A percentile compares a stretch with the other conserved stretches of the same genome.
Conservation (phyloP, 2,888 invertebrate species). For the Drosophila aldrichi region DNA sequence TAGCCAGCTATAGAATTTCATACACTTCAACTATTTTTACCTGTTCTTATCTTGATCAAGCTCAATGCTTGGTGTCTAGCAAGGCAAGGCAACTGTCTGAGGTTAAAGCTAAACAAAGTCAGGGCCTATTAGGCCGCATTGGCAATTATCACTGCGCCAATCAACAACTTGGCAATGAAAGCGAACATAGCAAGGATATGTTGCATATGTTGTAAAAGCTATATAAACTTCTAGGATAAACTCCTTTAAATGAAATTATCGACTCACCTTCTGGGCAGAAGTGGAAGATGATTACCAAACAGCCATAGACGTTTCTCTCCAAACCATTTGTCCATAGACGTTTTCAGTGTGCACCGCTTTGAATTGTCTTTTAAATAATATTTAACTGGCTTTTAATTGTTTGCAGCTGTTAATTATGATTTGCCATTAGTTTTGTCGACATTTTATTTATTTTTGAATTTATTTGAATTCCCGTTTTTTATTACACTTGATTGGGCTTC, state of each 20-base stretch:
- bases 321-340: constrained; percentile 95
- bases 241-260: neutral
- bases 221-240: neutral
- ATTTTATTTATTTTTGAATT: constrained; percentile 16
- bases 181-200: neutral
- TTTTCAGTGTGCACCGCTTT: constrained; percentile 15
- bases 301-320: constrained; percentile 96
- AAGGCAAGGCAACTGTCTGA: constrained; percentile 27
- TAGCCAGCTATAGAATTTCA: neutral
- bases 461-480: neutral
- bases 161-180: constrained; percentile 51
- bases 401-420: neutral
- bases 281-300: constrained; percentile 94
- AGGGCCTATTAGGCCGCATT: constrained; percentile 44
- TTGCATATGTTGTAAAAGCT: too few species aligned
- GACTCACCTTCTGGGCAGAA: constrained; percentile 92
- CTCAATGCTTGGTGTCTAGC: neutral
- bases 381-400: neutral
- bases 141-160: constrained; percentile 49
- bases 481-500: constrained; percentile 21
- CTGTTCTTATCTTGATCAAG: neutral
- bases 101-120: constrained; percentile 58
- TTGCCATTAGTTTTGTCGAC: constrained; percentile 15
- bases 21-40: neutral
- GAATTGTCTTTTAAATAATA: constrained; percentile 2